Conservation (phyloP, 2,797 vertebrate species). For the Valencia hispanica region DNA sequence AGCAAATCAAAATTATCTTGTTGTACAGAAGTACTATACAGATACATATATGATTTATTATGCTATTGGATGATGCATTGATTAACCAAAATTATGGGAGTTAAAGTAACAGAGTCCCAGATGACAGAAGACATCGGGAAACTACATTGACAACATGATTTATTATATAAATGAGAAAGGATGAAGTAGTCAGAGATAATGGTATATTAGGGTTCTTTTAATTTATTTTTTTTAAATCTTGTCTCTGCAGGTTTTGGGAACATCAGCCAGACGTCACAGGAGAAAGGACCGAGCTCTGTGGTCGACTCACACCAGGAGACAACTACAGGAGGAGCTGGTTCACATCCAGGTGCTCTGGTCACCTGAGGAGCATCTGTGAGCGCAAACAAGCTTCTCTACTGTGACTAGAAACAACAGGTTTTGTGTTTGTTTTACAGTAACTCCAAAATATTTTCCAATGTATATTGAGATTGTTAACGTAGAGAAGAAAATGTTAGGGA, state of each 20-base stretch:
- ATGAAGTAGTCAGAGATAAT: constrained; percentile 6
- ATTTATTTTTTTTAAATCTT: neutral
- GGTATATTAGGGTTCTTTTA: fast-evolving
- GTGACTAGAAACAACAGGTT: constrained; percentile 14
- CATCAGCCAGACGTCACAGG: neutral
- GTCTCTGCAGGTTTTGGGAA: constrained; percentile 48
- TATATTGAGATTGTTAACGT: neutral
- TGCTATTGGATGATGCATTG: too few species aligned
- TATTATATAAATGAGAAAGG: neutral
- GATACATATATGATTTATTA: too few species aligned
- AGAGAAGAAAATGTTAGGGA: neutral
- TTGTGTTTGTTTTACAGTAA: fast-evolving
- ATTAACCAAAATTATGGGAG: too few species aligned
- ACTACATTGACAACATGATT: neutral
- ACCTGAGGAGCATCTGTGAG: constrained; percentile 55
- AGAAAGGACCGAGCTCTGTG: constrained; percentile 44
- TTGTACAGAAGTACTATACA: too few species aligned
- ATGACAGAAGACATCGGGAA: neutral
- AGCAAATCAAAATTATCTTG: too few species aligned
- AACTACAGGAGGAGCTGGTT: constrained; percentile 46
- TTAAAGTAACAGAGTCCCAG: too few species aligned
- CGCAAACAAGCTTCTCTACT: constrained; percentile 38
- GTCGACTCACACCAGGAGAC: constrained; percentile 41
- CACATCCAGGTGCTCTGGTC: constrained; percentile 45
- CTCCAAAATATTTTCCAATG: neutral